phyloP scores from a whole-genome alignment of 2,888 invertebrate genomes.

The Oscheius sp. region DNA sequence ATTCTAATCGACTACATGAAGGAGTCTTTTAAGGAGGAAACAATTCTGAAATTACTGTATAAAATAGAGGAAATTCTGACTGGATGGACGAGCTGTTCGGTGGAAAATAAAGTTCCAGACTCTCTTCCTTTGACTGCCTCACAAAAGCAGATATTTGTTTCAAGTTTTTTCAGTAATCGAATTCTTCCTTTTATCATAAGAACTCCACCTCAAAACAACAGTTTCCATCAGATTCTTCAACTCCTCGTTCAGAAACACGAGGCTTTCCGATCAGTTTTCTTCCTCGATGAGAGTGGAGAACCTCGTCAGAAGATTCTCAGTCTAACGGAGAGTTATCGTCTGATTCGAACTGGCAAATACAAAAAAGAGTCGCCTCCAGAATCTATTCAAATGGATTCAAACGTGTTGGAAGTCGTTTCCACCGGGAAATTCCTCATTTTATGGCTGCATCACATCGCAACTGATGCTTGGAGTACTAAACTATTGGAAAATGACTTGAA shows the following conservation, averaged over 20 bases:
- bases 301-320: conserved; percentile 37
- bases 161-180: neutral
- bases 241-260: conserved; percentile 7
- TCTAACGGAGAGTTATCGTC: conserved; percentile 41
- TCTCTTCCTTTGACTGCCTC: neutral
- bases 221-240: neutral
- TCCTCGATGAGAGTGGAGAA: conserved; percentile 12
- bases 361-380: conserved; percentile 1
- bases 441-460: conserved; percentile 50
- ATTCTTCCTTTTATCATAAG: conserved; percentile 4
- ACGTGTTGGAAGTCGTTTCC: neutral
- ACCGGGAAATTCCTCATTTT: conserved; percentile 29
- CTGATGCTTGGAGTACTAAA: conserved; percentile 48
- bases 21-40: neutral
- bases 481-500: conserved; percentile 19
- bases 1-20: conserved; percentile 3
- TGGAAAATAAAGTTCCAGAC: neutral
- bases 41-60: neutral
- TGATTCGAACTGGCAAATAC: neutral
- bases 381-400: neutral
- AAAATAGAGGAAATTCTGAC: neutral
- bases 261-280: neutral
- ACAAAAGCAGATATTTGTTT: conserved; percentile 8
- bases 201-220: neutral
- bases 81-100: neutral